phyloP scores from a whole-genome alignment of 2,888 invertebrate genomes.

The Dendrolimus pini region DNA sequence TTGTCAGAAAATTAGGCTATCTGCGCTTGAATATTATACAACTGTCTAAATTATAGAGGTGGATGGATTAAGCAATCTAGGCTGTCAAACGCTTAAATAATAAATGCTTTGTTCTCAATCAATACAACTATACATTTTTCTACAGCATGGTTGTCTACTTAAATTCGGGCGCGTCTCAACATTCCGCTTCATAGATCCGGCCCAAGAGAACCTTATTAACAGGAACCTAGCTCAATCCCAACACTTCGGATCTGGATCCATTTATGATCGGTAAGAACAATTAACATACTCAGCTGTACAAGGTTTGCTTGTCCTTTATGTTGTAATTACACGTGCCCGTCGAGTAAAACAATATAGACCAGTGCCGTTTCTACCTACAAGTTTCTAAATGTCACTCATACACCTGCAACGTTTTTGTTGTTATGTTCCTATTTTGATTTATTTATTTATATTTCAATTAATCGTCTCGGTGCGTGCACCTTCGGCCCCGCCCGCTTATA shows the following conservation, averaged over 20 bases:
- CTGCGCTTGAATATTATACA: too few species aligned
- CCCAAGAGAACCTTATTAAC: slow-evolving; percentile 86
- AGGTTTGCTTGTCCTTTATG: slow-evolving; percentile 22
- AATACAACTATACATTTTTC: slow-evolving; percentile 5
- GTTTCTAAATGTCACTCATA: slow-evolving; percentile 23
- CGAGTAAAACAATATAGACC: slow-evolving; percentile 13
- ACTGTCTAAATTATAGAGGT: too few species aligned
- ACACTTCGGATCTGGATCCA: slow-evolving; percentile 84
- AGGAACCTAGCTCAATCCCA: slow-evolving; percentile 84
- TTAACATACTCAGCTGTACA: slow-evolving; percentile 7
- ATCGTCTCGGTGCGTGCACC: slow-evolving; percentile 26
- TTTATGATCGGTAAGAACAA: slow-evolving; percentile 85
- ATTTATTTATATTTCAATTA: slow-evolving; percentile 31
- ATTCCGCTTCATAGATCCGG: slow-evolving; percentile 90
- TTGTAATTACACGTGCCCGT: slow-evolving; percentile 42
- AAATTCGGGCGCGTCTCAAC: slow-evolving; percentile 92
- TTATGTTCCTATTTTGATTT: slow-evolving; percentile 19
- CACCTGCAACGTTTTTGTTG: slow-evolving; percentile 36
- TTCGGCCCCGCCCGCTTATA: slow-evolving; percentile 38
- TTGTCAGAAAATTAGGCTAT: too few species aligned
- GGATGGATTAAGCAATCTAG: too few species aligned
- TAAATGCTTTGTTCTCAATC: slow-evolving; percentile 3
- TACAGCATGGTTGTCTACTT: slow-evolving; percentile 87
- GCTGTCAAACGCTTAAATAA: too few species aligned
- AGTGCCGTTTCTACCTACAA: slow-evolving; percentile 12